A percentile compares a stretch with the other conserved stretches of the same genome.
Conservation (phyloP, 2,113 vertebrate species). For the Planiliza haematocheilus region DNA sequence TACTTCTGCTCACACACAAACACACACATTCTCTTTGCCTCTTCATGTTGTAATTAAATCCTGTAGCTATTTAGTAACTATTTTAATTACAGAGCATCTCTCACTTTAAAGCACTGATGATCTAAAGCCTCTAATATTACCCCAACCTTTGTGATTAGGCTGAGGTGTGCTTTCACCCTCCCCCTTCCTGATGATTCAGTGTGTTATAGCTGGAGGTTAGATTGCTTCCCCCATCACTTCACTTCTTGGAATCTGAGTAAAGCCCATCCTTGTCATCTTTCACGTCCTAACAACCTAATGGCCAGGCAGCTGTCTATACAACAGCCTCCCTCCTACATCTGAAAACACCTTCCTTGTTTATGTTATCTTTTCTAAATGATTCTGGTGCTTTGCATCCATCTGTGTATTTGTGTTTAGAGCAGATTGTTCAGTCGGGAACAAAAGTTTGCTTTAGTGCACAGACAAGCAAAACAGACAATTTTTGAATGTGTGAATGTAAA, state of each 20-base stretch:
- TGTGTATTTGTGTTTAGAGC: conserved; percentile 8
- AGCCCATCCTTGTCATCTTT: conserved; percentile 46
- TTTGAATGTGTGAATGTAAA: no score
- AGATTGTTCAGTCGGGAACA: no score
- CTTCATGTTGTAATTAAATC: conserved; percentile 42
- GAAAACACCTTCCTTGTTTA: conserved; percentile 1
- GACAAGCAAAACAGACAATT: no score
- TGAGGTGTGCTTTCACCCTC: not conserved
- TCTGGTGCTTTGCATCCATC: not conserved
- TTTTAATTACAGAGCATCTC: conserved; percentile 65
- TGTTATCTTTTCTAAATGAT: conserved; percentile 6
- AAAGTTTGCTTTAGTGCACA: no score
- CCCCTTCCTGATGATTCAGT: conserved; percentile 16
- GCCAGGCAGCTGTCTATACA: conserved; percentile 4
- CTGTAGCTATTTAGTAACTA: conserved; percentile 30
- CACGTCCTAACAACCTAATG: conserved; percentile 28
- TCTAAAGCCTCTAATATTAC: conserved; percentile 37
- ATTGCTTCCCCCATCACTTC: conserved; percentile 35
- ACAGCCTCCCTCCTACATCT: not conserved
- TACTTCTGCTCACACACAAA: not conserved
- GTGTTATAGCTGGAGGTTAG: conserved; percentile 33
- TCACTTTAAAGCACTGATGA: conserved; percentile 47
- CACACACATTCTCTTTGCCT: conserved; percentile 30
- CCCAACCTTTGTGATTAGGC: conserved; percentile 62
- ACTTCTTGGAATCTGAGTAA: conserved; percentile 36